Base-by-base conservation (phyloP, 2,797 vertebrate species). In the Pseudochirops corinnae region DNA sequence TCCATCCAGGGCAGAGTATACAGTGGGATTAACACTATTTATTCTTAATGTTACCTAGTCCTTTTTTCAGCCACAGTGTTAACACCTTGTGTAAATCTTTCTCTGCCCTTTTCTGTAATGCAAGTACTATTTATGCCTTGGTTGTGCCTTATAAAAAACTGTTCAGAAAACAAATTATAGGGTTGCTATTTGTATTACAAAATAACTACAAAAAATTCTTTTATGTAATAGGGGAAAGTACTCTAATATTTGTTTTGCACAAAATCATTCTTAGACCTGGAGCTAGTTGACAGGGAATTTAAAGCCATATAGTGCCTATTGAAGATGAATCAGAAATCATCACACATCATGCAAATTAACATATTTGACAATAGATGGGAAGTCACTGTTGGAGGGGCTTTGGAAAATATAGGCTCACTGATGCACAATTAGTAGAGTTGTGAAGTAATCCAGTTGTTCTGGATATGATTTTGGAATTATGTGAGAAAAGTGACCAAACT, bases 231-330 rank as follows among this genome's bases (percentile, higher is more conserved):
- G 24, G 31, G 74, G 10, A 87, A 46, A 46, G 94, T 18, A 90
- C 29, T 90, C 90, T 56, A 92, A 52, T 95, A 50, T 39, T 93
- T 96, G 67, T 95, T 95, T 46, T 96, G 94, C n/a, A 74, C 24
- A 62, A 90, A 92, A 24, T 94, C 95, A 56, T 91, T 56, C 87
- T 94, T 96, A 97, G 87, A 90, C 93, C 26, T 93, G 55, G 33
- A 82, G 11, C 3, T 57, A 53, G 29, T 67, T 26, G 46, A 91
- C 93, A 94, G 50, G 55, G 94, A 94, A 82, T 39, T 50, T 96
- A 50, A 46, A 96, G 46, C n/a, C 74, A 82, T 46, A 82, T 46
- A 82, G 7, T 82, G 39, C 21, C 21, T 26, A 26, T 82, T 87
- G 74, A 50, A 50, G 39, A 87, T 39, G 21, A 39, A 39, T 87